Evolutionary conservation across 1,140 invertebrate genomes (phyloP).

Genomic region (Cyphomyrmex costatus): DNA sequence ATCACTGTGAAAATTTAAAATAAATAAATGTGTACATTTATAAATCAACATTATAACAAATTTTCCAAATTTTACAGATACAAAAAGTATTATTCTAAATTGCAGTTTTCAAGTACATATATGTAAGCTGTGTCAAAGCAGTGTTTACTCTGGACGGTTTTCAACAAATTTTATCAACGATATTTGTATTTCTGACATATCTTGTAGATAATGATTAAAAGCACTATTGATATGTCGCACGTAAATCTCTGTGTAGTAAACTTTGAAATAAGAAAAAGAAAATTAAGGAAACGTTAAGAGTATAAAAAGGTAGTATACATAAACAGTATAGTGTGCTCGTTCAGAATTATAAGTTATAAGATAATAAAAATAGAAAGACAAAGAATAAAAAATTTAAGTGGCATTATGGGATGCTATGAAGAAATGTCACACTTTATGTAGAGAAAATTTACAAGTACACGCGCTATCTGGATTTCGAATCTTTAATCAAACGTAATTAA

Average conservation of each 20-base stretch:
- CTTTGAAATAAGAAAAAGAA: not conserved
- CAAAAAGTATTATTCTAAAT: not conserved
- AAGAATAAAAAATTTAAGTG: constrained; percentile 10
- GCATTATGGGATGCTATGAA: not conserved
- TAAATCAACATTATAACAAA: not conserved
- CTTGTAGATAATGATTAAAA: not conserved
- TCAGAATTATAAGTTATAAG: not conserved
- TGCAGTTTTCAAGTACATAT: not conserved
- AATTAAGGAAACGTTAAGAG: not conserved
- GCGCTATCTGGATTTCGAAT: not conserved
- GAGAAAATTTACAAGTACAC: constrained; percentile 23
- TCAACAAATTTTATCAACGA: not conserved
- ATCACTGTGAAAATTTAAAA: not conserved
- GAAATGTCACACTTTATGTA: constrained; percentile 7
- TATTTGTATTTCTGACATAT: not conserved
- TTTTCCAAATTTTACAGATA: not conserved
- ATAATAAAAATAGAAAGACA: not conserved
- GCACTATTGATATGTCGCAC: not conserved
- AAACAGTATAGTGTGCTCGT: not conserved
- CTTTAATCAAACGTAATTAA: constrained; percentile 6
- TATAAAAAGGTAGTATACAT: not conserved
- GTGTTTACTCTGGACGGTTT: not conserved
- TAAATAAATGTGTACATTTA: constrained; percentile 11
- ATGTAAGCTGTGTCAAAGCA: not conserved
- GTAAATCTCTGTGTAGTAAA: constrained; percentile 7